These are phyloP conservation scores for Spongilla lacustris DNA, from an alignment of 37 sponge, comb jelly and placozoan genomes.

Conservation along the genomic window DNA sequence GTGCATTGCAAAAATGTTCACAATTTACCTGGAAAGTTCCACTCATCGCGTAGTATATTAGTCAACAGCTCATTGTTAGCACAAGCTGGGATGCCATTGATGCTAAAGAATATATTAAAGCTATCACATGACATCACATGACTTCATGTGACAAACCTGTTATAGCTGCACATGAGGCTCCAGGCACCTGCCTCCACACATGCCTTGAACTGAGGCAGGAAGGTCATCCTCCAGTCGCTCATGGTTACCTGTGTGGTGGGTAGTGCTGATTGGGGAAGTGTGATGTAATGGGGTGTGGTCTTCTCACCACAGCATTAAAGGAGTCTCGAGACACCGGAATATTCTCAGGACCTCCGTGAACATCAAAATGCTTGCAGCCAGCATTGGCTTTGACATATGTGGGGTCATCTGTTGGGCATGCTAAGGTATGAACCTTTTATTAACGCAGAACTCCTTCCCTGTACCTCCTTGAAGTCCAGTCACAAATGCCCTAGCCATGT, in stretches of 20 bases:
- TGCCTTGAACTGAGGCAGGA: constrained; percentile 59
- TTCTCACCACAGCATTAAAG: constrained; percentile 52
- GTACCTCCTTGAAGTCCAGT: constrained; percentile 72
- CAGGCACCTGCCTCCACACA: constrained; percentile 57
- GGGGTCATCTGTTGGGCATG: constrained; percentile 29
- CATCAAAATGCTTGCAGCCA: constrained; percentile 75
- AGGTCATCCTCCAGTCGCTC: constrained; percentile 64
- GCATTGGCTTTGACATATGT: constrained; percentile 62
- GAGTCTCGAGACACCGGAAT: constrained; percentile 53
- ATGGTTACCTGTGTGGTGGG: constrained; percentile 39
- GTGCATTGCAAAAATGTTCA: too few relatives aligned
- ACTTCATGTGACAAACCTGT: constrained; percentile 15
- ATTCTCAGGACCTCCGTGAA: constrained; percentile 70
- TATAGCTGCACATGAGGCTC: constrained; percentile 71
- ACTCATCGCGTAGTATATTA: constrained; percentile 46
- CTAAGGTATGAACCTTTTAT: not conserved
- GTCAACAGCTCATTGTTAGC: constrained; percentile 66
- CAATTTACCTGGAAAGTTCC: constrained; percentile 48
- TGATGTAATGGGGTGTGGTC: not conserved
- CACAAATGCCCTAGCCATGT: constrained; percentile 45
- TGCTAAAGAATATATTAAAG: constrained; percentile 5
- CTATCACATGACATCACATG: not conserved
- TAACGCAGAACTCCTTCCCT: too few relatives aligned
- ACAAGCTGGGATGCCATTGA: constrained; percentile 67
- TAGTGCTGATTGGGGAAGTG: not conserved